Evolutionary conservation across 2,888 invertebrate genomes (phyloP).

Genomic region (Lepas anatifera): DNA sequence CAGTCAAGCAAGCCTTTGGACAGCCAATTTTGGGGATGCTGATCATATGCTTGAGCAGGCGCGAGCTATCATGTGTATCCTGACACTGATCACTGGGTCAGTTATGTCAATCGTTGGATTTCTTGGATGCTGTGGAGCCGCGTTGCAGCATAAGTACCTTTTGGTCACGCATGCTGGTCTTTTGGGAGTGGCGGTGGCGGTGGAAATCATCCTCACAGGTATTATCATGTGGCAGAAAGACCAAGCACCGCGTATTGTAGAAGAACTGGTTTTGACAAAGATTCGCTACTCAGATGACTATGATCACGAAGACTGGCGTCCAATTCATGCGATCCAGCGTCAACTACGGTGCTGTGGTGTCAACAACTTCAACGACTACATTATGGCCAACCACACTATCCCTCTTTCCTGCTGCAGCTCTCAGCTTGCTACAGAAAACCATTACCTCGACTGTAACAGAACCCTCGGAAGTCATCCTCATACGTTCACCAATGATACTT

Average conservation of each 20-base stretch:
- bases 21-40: background rate
- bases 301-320: background rate
- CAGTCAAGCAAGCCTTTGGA: background rate
- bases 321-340: background rate
- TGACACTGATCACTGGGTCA: background rate
- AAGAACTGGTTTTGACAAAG: background rate
- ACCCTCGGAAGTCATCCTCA: background rate
- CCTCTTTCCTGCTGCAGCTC: background rate
- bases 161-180: background rate
- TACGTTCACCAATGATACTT: background rate
- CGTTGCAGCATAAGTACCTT: background rate
- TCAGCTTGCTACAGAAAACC: background rate
- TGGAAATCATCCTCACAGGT: background rate
- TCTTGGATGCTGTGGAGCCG: background rate
- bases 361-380: background rate
- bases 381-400: background rate
- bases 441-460: background rate
- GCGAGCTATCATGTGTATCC: background rate
- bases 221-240: background rate
- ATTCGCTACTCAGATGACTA: background rate
- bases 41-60: background rate
- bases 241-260: background rate
- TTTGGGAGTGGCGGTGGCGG: background rate
- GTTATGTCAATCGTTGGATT: background rate
- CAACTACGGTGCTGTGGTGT: background rate